phyloP scores from a whole-genome alignment of 2,113 vertebrate species.

The Eulemur rufifrons region DNA sequence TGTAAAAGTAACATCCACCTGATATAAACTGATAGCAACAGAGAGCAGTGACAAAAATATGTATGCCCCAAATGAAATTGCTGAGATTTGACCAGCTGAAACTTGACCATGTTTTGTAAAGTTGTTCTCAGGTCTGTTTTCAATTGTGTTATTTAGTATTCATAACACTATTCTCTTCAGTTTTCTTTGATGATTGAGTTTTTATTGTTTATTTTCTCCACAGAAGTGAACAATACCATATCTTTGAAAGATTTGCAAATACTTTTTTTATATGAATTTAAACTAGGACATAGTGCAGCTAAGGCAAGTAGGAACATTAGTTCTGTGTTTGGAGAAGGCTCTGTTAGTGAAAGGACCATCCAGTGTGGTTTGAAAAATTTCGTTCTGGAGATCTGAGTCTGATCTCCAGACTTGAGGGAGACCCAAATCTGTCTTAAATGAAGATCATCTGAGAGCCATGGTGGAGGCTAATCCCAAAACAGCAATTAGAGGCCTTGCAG shows the following conservation, averaged over 20 bases:
- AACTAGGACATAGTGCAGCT: constrained; percentile 5
- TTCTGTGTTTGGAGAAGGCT: constrained; percentile 40
- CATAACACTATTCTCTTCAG: background rate
- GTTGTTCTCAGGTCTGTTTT: background rate
- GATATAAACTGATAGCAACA: background rate
- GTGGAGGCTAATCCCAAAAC: background rate
- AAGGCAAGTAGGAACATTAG: constrained; percentile 13
- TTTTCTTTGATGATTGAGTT: background rate
- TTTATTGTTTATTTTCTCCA: constrained; percentile 30
- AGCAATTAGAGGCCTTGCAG: background rate
- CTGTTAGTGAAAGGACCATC: constrained; percentile 13
- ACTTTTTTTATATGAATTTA: constrained; percentile 47
- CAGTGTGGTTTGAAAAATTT: constrained; percentile 48
- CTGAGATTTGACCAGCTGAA: background rate
- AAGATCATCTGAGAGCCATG: background rate
- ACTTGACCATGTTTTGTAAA: background rate
- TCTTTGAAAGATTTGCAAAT: constrained; percentile 31
- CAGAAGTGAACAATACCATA: background rate
- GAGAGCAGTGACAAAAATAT: background rate
- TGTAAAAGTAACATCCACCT: background rate
- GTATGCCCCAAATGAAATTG: background rate
- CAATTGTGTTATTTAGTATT: background rate
- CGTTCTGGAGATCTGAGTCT: constrained; percentile 14
- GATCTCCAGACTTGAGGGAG: background rate
- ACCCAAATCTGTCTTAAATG: constrained; percentile 24